Evolutionary conservation across 1,140 invertebrate genomes (phyloP).

Genomic region (Lethocerus indicus): DNA sequence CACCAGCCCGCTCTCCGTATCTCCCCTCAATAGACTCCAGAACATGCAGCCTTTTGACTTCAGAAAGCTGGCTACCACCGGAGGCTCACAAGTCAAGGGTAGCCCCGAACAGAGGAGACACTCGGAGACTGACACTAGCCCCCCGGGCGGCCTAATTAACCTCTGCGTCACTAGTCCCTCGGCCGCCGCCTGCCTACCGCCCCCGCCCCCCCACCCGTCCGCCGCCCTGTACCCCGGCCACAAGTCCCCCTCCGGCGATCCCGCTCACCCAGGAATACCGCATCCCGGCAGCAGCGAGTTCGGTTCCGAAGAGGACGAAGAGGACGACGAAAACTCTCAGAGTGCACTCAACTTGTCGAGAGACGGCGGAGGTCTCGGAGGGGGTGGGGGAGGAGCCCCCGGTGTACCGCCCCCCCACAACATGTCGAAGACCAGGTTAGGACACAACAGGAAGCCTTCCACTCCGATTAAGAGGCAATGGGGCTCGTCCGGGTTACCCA

Average conservation of each 20-base stretch:
- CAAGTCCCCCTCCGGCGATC: slow-evolving; percentile 15
- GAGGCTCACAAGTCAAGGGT: slow-evolving; percentile 1
- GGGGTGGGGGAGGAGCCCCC: too few species aligned
- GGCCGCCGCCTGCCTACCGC: slow-evolving; percentile 19
- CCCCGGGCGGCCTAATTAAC: slow-evolving; percentile 36
- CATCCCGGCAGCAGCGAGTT: slow-evolving; percentile 32
- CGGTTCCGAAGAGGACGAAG: slow-evolving; percentile 46
- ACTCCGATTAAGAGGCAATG: slow-evolving; percentile 81
- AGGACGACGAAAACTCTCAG: slow-evolving; percentile 37
- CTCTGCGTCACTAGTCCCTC: slow-evolving; percentile 28
- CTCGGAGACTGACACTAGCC: slow-evolving; percentile 29
- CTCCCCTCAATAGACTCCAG: slow-evolving; percentile 73
- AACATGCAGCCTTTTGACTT: slow-evolving; percentile 93
- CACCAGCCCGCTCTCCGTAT: slow-evolving; percentile 36
- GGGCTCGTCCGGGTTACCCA: slow-evolving; percentile 54
- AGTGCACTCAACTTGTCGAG: slow-evolving; percentile 47
- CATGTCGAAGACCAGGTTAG: slow-evolving; percentile 19
- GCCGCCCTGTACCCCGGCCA: slow-evolving; percentile 24
- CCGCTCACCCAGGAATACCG: too few species aligned
- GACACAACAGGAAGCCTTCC: slow-evolving; percentile 46
- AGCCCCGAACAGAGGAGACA: slow-evolving; percentile 29
- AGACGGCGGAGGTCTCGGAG: slow-evolving; percentile 19
- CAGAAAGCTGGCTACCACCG: slow-evolving; percentile 43
- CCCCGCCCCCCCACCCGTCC: slow-evolving; percentile 16
- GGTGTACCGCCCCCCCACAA: slow-evolving; percentile 10